Conservation (phyloP, 1,140 invertebrate genomes). For the Antheraea mylitta region DNA sequence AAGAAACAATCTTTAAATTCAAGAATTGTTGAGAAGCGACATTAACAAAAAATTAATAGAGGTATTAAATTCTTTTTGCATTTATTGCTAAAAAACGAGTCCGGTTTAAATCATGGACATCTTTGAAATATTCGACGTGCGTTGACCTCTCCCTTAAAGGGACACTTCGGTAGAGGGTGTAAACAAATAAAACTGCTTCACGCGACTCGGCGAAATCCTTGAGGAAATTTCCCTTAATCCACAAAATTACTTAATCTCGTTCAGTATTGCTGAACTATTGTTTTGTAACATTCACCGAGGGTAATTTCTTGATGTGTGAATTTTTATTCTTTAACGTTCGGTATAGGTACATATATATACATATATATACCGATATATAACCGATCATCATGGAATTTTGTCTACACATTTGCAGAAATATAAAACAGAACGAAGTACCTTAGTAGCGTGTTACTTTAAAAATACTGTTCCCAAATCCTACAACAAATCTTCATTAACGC, state of each 20-base stretch:
- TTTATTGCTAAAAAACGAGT: neutral
- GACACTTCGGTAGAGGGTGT: constrained; percentile 23
- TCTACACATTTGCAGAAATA: too few relatives aligned
- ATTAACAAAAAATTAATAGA: neutral
- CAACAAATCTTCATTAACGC: too few relatives aligned
- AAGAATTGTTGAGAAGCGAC: neutral
- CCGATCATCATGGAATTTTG: too few relatives aligned
- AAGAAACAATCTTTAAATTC: too few relatives aligned
- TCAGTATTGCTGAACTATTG: neutral
- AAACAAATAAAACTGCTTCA: constrained; percentile 32
- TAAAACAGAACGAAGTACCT: too few relatives aligned
- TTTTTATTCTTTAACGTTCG: too few relatives aligned
- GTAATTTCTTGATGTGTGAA: neutral
- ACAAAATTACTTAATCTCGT: constrained; percentile 26
- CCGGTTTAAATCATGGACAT: neutral
- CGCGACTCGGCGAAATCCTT: constrained; percentile 12
- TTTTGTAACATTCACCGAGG: neutral
- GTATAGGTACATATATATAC: too few relatives aligned
- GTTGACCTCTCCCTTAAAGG: constrained; percentile 12
- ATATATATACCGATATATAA: too few relatives aligned
- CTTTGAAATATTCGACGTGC: constrained; percentile 13
- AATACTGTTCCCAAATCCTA: too few relatives aligned
- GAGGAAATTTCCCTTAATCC: constrained; percentile 22
- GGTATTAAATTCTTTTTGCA: neutral
- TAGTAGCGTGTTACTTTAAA: too few relatives aligned